A percentile compares a stretch with the other conserved stretches of the same genome.
Evolutionary conservation across 2,888 invertebrate genomes (phyloP).

Genomic region (Brachyopa scutellaris): DNA sequence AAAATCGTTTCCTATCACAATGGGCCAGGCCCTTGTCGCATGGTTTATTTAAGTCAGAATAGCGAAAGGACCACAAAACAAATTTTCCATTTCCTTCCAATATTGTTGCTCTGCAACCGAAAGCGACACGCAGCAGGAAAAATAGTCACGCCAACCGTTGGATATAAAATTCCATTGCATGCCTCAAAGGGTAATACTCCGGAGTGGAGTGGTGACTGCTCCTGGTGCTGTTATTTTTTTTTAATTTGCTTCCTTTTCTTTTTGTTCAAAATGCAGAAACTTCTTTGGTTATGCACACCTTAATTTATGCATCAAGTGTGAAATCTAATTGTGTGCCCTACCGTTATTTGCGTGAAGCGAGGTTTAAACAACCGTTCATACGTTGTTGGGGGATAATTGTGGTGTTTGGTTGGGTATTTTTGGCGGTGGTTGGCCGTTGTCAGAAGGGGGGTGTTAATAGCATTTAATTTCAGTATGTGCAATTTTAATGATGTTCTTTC

Average conservation of each 20-base stretch:
- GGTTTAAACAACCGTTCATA: constrained; percentile 15
- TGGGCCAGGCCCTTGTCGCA: background rate
- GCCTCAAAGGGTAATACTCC: constrained; percentile 17
- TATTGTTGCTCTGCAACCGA: constrained; percentile 30
- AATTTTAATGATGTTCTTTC: too few relatives aligned
- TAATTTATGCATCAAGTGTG: constrained; percentile 56
- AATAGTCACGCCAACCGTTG: constrained; percentile 7
- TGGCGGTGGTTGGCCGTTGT: too few relatives aligned
- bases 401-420: background rate
- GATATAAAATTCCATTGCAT: constrained; percentile 22
- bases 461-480: too few relatives aligned
- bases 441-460: too few relatives aligned
- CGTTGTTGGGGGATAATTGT: background rate
- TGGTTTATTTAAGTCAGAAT: background rate
- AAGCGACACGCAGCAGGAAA: constrained; percentile 8
- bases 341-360: constrained; percentile 29
- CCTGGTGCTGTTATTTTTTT: background rate
- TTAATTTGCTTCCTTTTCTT: background rate
- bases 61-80: constrained; percentile 52
- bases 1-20: constrained; percentile 9
- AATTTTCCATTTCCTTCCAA: constrained; percentile 54
- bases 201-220: background rate
- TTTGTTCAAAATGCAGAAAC: background rate
- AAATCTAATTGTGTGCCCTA: constrained; percentile 38
- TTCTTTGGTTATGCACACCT: constrained; percentile 3